A percentile compares a stretch with the other conserved stretches of the same genome.
Evolutionary conservation across 92 coral and sea anemone species (phyloP).

Genomic region (Ricordea florida): DNA sequence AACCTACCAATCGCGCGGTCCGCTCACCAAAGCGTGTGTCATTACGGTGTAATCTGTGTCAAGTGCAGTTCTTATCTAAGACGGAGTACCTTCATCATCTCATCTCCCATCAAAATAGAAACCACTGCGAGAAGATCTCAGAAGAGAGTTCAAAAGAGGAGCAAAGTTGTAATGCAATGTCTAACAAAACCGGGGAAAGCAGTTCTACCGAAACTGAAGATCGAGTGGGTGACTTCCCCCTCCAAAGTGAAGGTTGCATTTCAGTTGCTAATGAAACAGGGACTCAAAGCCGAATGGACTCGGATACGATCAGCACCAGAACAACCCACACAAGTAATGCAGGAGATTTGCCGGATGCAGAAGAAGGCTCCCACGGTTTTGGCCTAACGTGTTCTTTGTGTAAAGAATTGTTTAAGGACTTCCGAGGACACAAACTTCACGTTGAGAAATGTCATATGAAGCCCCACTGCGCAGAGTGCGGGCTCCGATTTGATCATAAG

Average conservation of each 20-base stretch:
- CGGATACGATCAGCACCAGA: too few relatives aligned
- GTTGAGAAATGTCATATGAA: slow-evolving; percentile 76
- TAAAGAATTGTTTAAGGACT: slow-evolving; percentile 65
- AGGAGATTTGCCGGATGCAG: not conserved
- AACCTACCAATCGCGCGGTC: slow-evolving; percentile 12
- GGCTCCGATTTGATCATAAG: slow-evolving; percentile 85
- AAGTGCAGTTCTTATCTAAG: slow-evolving; percentile 76
- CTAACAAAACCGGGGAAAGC: too few relatives aligned
- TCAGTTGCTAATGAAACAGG: too few relatives aligned
- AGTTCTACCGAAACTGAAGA: too few relatives aligned
- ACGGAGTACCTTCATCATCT: slow-evolving; percentile 90
- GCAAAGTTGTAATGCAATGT: too few relatives aligned
- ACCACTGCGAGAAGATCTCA: not conserved
- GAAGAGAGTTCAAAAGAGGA: not conserved
- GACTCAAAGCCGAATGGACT: too few relatives aligned
- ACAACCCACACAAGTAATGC: too few relatives aligned
- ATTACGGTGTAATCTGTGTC: slow-evolving; percentile 84
- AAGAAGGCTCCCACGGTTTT: not conserved
- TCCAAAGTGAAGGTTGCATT: too few relatives aligned
- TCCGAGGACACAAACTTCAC: slow-evolving; percentile 63
- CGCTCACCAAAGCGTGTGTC: slow-evolving; percentile 44
- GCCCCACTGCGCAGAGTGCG: slow-evolving; percentile 86
- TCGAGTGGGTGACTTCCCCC: too few relatives aligned
- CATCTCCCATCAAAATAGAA: slow-evolving; percentile 81
- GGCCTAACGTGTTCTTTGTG: slow-evolving; percentile 73